A percentile compares a stretch with the other conserved stretches of the same genome.
Conservation (phyloP, 2,888 invertebrate genomes). For the Pristionchus fissidentatus region DNA sequence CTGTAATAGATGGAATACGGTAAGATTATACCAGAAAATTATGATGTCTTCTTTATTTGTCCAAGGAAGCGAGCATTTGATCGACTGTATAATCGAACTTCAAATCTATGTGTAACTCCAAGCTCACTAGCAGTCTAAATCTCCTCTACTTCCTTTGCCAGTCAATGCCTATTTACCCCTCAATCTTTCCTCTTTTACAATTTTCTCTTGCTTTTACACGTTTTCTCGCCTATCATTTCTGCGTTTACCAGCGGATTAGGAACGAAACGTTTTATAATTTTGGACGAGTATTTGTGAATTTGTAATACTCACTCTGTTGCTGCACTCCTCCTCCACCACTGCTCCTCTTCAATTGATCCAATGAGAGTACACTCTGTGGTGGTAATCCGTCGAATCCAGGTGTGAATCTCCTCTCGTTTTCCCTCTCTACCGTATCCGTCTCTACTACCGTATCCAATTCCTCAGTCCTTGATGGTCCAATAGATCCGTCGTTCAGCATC, state of each 20-base stretch:
- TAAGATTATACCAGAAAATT: neutral
- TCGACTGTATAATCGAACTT: no score
- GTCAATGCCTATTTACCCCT: no score
- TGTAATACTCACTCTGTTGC: neutral
- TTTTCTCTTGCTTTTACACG: no score
- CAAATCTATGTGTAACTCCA: no score
- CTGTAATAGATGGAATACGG: neutral
- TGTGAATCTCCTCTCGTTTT: neutral
- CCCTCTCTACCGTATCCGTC: neutral
- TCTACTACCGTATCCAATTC: conserved; percentile 26
- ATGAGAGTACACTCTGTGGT: neutral
- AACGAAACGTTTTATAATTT: no score
- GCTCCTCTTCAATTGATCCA: conserved; percentile 10
- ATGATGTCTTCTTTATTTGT: no score
- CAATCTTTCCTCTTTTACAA: no score
- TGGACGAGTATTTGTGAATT: no score
- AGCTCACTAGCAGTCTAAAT: neutral
- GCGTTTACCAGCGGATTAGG: no score
- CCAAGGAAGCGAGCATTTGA: no score
- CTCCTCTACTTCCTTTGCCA: neutral
- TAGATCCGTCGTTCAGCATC: conserved; percentile 20
- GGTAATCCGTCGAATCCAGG: neutral
- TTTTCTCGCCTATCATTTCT: no score
- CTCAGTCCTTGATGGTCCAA: neutral
- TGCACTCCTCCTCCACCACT: neutral